phyloP scores from a whole-genome alignment of 2,888 invertebrate species.

The Hartigia nigra region DNA sequence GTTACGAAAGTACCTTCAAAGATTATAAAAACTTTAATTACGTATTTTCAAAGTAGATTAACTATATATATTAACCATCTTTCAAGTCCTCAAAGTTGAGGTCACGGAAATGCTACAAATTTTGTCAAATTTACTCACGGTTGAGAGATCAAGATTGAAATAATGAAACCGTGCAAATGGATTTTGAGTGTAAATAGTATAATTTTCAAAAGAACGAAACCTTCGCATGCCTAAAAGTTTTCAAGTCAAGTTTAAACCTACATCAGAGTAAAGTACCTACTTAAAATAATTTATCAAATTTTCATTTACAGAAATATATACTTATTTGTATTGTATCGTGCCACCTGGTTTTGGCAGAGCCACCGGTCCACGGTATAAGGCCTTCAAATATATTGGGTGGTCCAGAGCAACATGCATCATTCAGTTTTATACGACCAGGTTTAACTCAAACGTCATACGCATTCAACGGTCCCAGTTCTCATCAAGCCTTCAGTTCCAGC shows the following conservation, averaged over 20 bases:
- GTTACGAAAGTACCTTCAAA: neutral
- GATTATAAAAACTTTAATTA: neutral
- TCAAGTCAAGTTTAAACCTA: too few relatives aligned
- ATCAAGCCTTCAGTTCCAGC: conserved; percentile 57
- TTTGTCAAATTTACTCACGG: neutral
- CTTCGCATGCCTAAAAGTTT: neutral
- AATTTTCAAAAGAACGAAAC: neutral
- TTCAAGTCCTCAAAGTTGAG: neutral
- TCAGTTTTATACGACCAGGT: conserved; percentile 58
- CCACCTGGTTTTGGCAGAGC: conserved; percentile 30
- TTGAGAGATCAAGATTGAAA: neutral
- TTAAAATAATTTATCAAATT: too few relatives aligned
- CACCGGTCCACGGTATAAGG: conserved; percentile 43
- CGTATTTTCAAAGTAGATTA: neutral
- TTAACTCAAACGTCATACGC: conserved; percentile 59
- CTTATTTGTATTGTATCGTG: conserved; percentile 28
- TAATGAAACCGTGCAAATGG: neutral
- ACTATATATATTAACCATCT: neutral
- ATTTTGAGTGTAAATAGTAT: neutral
- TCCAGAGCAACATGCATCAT: conserved; percentile 57
- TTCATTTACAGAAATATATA: conserved; percentile 41
- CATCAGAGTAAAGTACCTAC: too few relatives aligned
- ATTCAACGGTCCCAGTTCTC: conserved; percentile 58
- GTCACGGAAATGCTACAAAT: neutral
- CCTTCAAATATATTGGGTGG: conserved; percentile 54